A percentile compares a stretch with the other conserved stretches of the same genome.
Evolutionary conservation across 2,888 invertebrate species (phyloP).

Genomic region (Caenorhabditis parvicauda): DNA sequence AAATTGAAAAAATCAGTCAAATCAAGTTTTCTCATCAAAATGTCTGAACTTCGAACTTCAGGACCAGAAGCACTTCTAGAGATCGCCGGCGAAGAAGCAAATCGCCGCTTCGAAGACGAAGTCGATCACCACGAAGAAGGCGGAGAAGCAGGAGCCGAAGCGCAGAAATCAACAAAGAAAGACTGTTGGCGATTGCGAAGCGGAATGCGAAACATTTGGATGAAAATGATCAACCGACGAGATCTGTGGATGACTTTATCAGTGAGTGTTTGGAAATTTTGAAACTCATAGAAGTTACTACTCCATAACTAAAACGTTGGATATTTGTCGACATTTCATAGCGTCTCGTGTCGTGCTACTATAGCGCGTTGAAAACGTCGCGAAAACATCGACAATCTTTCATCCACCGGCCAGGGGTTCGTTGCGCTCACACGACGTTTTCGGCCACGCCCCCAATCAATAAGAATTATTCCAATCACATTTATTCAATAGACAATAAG

Average conservation of each 20-base stretch:
- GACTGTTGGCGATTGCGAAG: slow-evolving; percentile 48
- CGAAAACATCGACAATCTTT: no score
- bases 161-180: slow-evolving; percentile 42
- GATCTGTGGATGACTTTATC: slow-evolving; percentile 30
- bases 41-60: neutral
- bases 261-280: slow-evolving; percentile 17
- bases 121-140: slow-evolving; percentile 2
- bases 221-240: slow-evolving; percentile 3
- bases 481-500: no score
- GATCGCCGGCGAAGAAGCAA: slow-evolving; percentile 5
- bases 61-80: slow-evolving; percentile 7
- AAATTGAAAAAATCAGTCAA: no score
- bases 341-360: no score
- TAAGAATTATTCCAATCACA: no score
- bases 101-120: neutral
- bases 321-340: neutral
- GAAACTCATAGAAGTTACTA: neutral
- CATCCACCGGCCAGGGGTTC: no score
- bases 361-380: no score
- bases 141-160: neutral
- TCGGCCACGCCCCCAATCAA: no score
- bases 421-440: no score
- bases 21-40: no score
- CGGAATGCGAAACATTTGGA: slow-evolving; percentile 38
- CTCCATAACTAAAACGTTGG: neutral